Evolutionary conservation across 2,888 invertebrate species (phyloP).

Genomic region (Drosophila birchii): DNA sequence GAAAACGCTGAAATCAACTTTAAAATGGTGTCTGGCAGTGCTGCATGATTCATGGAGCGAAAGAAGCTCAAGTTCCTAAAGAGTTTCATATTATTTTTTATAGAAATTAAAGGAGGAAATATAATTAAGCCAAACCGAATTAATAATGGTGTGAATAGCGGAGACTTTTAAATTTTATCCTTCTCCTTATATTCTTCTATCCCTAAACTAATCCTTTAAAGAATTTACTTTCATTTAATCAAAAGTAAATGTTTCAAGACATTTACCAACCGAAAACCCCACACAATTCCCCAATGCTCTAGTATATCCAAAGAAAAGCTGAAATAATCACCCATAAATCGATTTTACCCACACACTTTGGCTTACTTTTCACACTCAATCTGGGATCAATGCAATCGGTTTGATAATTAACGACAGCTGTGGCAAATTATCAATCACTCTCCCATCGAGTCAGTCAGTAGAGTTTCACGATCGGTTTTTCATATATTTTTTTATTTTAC

Average conservation of each 20-base stretch:
- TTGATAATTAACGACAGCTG: conserved; percentile 37
- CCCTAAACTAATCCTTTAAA: neutral
- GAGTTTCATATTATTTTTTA: neutral
- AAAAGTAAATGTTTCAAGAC: neutral
- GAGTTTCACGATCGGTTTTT: conserved; percentile 20
- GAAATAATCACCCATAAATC: conserved; percentile 1
- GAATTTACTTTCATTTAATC: neutral
- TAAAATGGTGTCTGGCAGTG: conserved; percentile 17
- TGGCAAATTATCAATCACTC: conserved; percentile 29
- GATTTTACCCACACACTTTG: conserved; percentile 13
- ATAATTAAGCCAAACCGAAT: neutral
- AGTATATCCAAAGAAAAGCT: neutral
- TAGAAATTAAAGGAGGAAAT: neutral
- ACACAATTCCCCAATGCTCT: too few relatives aligned
- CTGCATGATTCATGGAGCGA: neutral
- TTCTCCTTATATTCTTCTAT: too few relatives aligned
- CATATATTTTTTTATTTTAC: neutral
- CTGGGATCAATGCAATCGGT: conserved; percentile 24
- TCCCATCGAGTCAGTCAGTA: neutral
- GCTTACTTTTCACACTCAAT: conserved; percentile 30
- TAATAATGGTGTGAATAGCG: too few relatives aligned
- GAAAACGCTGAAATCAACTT: neutral
- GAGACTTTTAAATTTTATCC: too few relatives aligned
- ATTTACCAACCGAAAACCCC: neutral
- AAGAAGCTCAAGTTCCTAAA: neutral